Percentiles rank a stretch among this genome's conserved stretches.
Conservation (phyloP, 2,797 vertebrate genomes). For the Sebastes cheni region DNA sequence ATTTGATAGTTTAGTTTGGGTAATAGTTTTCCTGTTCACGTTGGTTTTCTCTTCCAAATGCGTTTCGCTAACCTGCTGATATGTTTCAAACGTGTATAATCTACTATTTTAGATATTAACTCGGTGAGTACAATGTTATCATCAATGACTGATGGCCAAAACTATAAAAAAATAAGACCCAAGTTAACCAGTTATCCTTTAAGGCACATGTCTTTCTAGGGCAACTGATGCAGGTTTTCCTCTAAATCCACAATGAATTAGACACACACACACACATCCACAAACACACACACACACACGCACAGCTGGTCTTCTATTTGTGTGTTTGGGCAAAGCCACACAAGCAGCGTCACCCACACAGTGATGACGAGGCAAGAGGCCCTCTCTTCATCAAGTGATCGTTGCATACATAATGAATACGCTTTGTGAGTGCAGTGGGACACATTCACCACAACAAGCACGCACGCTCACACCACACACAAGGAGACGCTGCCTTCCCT, state of each 20-base stretch:
- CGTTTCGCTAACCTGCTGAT: neutral
- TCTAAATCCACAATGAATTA: neutral
- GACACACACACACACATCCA: neutral
- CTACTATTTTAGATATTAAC: neutral
- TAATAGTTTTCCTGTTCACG: neutral
- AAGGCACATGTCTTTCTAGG: neutral
- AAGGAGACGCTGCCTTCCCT: neutral
- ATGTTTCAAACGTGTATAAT: neutral
- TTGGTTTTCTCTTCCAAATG: neutral
- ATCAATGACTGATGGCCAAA: neutral
- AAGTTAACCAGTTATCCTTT: neutral
- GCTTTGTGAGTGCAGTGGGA: constrained; percentile 19
- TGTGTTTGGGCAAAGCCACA: neutral
- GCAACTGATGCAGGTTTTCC: neutral
- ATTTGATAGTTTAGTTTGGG: no score
- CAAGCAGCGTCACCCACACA: neutral
- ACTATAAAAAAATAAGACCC: neutral
- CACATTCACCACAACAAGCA: neutral
- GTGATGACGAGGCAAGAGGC: constrained; percentile 15
- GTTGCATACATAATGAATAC: constrained; percentile 62
- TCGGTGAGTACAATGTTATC: neutral
- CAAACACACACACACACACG: neutral
- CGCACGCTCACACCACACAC: neutral
- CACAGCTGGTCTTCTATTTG: neutral
- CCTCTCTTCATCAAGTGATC: constrained; percentile 45